Evolutionary conservation across 2,888 invertebrate genomes (phyloP).

Genomic region (Empis stercorea): DNA sequence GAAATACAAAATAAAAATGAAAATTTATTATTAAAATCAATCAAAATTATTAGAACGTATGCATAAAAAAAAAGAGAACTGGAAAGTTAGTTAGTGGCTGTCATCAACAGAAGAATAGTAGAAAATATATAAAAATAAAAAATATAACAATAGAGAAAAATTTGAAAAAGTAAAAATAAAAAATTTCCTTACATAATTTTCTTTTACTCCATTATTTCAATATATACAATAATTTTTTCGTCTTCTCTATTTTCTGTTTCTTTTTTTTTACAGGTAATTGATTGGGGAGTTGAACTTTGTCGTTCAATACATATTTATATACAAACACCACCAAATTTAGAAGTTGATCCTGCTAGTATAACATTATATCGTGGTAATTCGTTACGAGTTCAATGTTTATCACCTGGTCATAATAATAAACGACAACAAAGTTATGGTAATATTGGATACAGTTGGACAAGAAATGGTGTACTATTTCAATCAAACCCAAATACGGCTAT

Average conservation of each 20-base stretch:
- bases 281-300: constrained; percentile 54
- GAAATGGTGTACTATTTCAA: constrained; percentile 60
- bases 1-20: too few species aligned
- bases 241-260: too few species aligned
- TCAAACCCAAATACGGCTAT: constrained; percentile 62
- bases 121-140: too few species aligned
- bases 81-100: too few species aligned
- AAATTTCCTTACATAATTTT: too few species aligned
- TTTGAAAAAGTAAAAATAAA: too few species aligned
- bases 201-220: background rate
- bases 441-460: constrained; percentile 73
- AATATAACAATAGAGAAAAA: too few species aligned
- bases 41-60: too few species aligned
- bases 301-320: constrained; percentile 46
- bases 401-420: constrained; percentile 38
- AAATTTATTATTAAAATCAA: too few species aligned
- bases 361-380: constrained; percentile 44
- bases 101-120: too few species aligned
- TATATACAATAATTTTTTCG: too few species aligned
- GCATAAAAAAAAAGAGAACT: too few species aligned
- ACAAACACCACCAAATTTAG: constrained; percentile 46
- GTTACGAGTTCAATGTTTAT: constrained; percentile 43
- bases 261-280: constrained; percentile 49
- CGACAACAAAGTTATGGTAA: constrained; percentile 41
- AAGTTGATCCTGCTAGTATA: constrained; percentile 52